Evolutionary conservation across 1,140 invertebrate genomes (phyloP).

Genomic region (Drosophila yakuba): DNA sequence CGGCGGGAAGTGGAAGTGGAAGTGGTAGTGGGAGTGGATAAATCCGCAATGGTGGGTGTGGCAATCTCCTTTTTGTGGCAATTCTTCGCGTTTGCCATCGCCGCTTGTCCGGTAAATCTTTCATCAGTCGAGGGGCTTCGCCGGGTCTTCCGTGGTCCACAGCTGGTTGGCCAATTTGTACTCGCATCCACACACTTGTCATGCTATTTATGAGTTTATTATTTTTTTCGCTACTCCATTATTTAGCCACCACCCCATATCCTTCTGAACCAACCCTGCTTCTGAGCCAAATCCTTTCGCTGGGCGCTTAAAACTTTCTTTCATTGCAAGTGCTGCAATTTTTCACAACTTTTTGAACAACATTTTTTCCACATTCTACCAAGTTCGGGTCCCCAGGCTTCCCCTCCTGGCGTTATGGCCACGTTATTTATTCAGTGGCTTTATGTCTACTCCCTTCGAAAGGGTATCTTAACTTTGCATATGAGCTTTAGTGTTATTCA

Average conservation of each 20-base stretch:
- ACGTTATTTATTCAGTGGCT: slow-evolving; percentile 70
- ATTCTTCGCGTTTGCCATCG: not conserved
- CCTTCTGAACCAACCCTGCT: not conserved
- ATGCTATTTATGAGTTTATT: slow-evolving; percentile 78
- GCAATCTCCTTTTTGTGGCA: not conserved
- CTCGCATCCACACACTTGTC: slow-evolving; percentile 47
- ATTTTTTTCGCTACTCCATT: slow-evolving; percentile 69
- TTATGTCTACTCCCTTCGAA: slow-evolving; percentile 28
- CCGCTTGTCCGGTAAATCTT: slow-evolving; percentile 54
- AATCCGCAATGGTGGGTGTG: not conserved
- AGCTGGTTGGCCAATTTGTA: slow-evolving; percentile 30
- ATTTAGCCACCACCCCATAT: slow-evolving; percentile 39
- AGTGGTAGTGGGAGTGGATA: too few relatives aligned
- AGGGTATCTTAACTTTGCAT: not conserved
- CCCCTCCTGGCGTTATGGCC: slow-evolving; percentile 42
- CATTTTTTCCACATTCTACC: slow-evolving; percentile 40
- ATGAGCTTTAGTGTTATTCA: too few relatives aligned
- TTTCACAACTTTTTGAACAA: slow-evolving; percentile 60
- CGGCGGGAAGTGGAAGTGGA: not conserved
- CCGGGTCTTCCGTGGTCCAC: slow-evolving; percentile 10
- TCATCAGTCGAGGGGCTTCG: slow-evolving; percentile 39
- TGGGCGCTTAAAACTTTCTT: slow-evolving; percentile 70
- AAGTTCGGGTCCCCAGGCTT: slow-evolving; percentile 4
- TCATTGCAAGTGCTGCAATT: slow-evolving; percentile 76
- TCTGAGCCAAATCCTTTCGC: slow-evolving; percentile 36